phyloP scores from a whole-genome alignment of 2,113 vertebrate species.

The Nestor notabilis region DNA sequence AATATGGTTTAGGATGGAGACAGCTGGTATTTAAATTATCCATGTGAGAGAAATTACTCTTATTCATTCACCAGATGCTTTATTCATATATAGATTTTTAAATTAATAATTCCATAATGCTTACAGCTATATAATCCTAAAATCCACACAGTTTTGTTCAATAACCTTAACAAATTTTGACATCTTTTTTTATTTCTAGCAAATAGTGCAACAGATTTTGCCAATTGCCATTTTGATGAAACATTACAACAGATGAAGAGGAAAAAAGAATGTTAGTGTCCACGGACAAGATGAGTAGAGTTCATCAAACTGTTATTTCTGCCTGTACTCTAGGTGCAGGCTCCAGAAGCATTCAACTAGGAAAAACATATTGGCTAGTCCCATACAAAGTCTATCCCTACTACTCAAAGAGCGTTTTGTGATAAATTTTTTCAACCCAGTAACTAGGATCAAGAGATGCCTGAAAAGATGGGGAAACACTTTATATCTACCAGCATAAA shows the following conservation, averaged over 20 bases:
- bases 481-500: neutral
- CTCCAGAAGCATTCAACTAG: neutral
- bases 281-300: neutral
- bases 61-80: conserved; percentile 69
- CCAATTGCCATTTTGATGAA: conserved; percentile 18
- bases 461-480: neutral
- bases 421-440: neutral
- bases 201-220: conserved; percentile 22
- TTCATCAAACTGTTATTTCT: neutral
- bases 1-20: conserved; percentile 62
- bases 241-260: neutral
- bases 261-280: neutral
- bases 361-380: neutral
- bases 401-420: neutral
- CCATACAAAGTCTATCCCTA: neutral
- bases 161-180: conserved; percentile 44
- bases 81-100: conserved; percentile 68
- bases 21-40: conserved; percentile 73
- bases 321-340: neutral
- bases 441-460: neutral
- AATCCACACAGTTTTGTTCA: conserved; percentile 28
- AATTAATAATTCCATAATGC: conserved; percentile 70
- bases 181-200: conserved; percentile 39
- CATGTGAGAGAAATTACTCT: conserved; percentile 66
- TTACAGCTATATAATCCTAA: conserved; percentile 31